phyloP scores from a whole-genome alignment of 2,113 vertebrate genomes.

The Rutilus rutilus region DNA sequence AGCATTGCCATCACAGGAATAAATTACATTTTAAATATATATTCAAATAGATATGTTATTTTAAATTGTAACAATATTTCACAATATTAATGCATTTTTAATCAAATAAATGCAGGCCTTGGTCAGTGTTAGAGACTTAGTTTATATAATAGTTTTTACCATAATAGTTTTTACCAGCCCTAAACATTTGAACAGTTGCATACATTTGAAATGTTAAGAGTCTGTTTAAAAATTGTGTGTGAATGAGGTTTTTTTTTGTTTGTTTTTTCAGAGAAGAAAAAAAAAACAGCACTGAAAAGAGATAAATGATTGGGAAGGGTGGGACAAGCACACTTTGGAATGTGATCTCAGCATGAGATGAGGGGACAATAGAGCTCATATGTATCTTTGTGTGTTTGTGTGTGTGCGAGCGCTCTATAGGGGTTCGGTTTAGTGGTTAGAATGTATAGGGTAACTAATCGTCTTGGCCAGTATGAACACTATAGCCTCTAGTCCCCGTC shows the following conservation, averaged over 20 bases:
- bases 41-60: not conserved
- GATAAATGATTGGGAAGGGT: not conserved
- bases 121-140: not conserved
- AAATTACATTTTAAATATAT: not conserved
- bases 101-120: not conserved
- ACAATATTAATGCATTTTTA: not conserved
- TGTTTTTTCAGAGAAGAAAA: not conserved
- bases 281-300: not conserved
- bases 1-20: not conserved
- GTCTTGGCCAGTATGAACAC: not conserved
- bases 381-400: not conserved
- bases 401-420: not conserved
- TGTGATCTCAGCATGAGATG: constrained; percentile 6
- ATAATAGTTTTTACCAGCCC: too few relatives aligned
- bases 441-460: not conserved
- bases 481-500: not conserved
- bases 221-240: not conserved
- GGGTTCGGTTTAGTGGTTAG: not conserved
- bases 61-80: not conserved
- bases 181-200: not conserved
- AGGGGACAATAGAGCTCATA: constrained; percentile 13
- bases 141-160: too few relatives aligned
- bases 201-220: not conserved
- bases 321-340: constrained; percentile 5
- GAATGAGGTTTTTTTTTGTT: not conserved